These are phyloP conservation scores for Tenthredo notha DNA, from an alignment of 2,888 invertebrate genomes.

Conservation along the genomic window DNA sequence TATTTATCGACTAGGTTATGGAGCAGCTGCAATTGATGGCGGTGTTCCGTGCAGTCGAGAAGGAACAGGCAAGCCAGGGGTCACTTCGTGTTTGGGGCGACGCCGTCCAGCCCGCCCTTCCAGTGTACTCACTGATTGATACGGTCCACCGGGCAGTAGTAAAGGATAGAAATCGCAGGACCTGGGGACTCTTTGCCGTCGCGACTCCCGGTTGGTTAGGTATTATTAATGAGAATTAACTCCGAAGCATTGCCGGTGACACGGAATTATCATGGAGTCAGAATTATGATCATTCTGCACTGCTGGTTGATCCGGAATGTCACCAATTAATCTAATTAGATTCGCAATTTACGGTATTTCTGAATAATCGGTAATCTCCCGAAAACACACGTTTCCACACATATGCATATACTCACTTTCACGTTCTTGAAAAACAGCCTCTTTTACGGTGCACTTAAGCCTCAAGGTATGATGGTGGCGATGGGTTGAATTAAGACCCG, in stretches of 20 bases:
- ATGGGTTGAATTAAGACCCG: not conserved
- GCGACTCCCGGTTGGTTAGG: slow-evolving; percentile 8
- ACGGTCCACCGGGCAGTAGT: slow-evolving; percentile 46
- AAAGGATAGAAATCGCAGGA: slow-evolving; percentile 41
- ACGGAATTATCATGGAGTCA: slow-evolving; percentile 19
- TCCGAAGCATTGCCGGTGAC: slow-evolving; percentile 25
- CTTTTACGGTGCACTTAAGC: not conserved
- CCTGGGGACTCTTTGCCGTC: slow-evolving; percentile 43
- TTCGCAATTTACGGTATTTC: not conserved
- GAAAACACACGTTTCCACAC: not conserved
- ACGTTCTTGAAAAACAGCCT: not conserved
- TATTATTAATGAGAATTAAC: slow-evolving; percentile 50
- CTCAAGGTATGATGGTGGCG: not conserved
- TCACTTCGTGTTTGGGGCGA: slow-evolving; percentile 53
- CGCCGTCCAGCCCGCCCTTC: slow-evolving; percentile 49
- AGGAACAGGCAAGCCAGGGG: slow-evolving; percentile 50
- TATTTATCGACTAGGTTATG: slow-evolving; percentile 53
- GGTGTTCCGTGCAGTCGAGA: slow-evolving; percentile 52
- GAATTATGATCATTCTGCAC: slow-evolving; percentile 12
- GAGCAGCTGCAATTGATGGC: slow-evolving; percentile 54
- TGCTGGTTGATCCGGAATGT: not conserved
- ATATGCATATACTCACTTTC: not conserved
- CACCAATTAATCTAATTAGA: not conserved
- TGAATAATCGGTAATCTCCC: not conserved
- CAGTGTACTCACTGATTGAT: slow-evolving; percentile 53